Evolutionary conservation across 2,797 vertebrate species (phyloP).

Genomic region (Coccyzus lansbergi): DNA sequence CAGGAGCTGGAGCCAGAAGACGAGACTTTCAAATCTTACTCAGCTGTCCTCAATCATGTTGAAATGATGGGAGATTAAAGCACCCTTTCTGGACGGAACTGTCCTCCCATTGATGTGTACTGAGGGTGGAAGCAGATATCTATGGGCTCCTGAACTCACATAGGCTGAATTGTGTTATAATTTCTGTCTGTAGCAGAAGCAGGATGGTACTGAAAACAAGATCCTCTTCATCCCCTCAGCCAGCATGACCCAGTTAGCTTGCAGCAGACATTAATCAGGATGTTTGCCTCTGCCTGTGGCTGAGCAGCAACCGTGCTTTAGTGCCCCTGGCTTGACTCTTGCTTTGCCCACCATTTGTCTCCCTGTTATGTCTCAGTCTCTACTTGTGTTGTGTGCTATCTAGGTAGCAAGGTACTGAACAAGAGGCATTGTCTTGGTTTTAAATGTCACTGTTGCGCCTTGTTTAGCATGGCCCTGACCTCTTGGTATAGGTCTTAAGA

Average conservation of each 20-base stretch:
- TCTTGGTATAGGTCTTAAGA: not conserved
- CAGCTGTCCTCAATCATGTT: not conserved
- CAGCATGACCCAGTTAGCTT: not conserved
- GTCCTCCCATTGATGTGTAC: not conserved
- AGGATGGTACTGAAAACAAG: not conserved
- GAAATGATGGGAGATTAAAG: not conserved
- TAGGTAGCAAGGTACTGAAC: not conserved
- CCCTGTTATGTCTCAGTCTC: not conserved
- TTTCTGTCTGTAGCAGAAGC: not conserved
- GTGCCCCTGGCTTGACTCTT: not conserved
- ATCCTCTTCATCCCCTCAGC: not conserved
- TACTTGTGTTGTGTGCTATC: not conserved
- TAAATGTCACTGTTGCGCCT: not conserved
- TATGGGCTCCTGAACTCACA: not conserved
- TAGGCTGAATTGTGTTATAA: not conserved
- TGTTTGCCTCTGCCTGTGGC: not conserved
- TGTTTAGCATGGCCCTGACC: constrained; percentile 4
- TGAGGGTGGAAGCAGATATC: not conserved
- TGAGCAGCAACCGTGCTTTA: not conserved
- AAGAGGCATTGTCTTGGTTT: not conserved
- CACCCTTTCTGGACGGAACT: not conserved
- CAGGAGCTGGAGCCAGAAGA: not conserved
- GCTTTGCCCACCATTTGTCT: not conserved
- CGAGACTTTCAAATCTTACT: not conserved
- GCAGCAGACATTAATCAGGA: not conserved